Evolutionary conservation across 2,888 invertebrate species (phyloP).

Genomic region (Leptinotarsa rubiginosa): DNA sequence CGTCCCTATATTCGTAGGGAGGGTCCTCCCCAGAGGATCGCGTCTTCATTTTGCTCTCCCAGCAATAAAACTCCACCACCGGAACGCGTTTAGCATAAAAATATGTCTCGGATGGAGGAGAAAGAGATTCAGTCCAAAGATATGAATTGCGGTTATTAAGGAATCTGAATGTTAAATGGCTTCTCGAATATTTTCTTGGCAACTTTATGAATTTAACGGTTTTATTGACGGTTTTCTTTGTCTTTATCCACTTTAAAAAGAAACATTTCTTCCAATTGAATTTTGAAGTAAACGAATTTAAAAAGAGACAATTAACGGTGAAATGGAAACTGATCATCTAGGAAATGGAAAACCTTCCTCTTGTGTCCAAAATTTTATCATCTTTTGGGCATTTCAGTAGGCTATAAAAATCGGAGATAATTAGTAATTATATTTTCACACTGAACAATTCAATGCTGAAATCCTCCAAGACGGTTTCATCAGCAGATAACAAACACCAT

Average conservation of each 20-base stretch:
- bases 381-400: too few species aligned
- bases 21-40: slow-evolving; percentile 57
- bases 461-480: too few species aligned
- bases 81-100: slow-evolving; percentile 66
- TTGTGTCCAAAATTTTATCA: too few species aligned
- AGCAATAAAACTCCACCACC: slow-evolving; percentile 64
- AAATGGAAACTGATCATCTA: too few species aligned
- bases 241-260: slow-evolving; percentile 22
- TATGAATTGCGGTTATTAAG: slow-evolving; percentile 63
- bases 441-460: too few species aligned
- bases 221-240: slow-evolving; percentile 34
- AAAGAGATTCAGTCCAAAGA: slow-evolving; percentile 58
- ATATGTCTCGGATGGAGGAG: slow-evolving; percentile 61
- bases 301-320: too few species aligned
- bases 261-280: too few species aligned
- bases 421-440: too few species aligned
- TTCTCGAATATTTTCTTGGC: slow-evolving; percentile 43
- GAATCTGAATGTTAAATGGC: slow-evolving; percentile 62
- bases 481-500: too few species aligned
- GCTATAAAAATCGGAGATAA: too few species aligned
- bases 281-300: too few species aligned
- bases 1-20: slow-evolving; percentile 57
- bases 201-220: slow-evolving; percentile 46
- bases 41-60: slow-evolving; percentile 62
- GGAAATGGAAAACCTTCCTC: too few species aligned